Evolutionary conservation across 2,797 vertebrate genomes (phyloP).

Genomic region (Phyllotis vaccarum): DNA sequence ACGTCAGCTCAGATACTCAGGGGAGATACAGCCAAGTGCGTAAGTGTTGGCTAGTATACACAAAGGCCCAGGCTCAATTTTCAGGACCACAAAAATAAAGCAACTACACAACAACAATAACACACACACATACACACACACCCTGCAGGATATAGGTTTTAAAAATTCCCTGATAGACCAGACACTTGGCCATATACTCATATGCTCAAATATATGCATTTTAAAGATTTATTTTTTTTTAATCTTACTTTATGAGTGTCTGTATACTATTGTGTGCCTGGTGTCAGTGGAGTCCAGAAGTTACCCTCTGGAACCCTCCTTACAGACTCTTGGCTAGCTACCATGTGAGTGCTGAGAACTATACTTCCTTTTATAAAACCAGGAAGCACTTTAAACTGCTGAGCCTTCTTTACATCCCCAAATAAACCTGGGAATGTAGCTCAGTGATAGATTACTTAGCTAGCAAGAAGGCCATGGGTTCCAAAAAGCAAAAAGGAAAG

Average conservation of each 20-base stretch:
- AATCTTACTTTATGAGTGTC: background rate
- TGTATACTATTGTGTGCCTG: background rate
- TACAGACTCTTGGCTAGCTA: background rate
- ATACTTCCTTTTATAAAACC: background rate
- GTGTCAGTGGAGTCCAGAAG: background rate
- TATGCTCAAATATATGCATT: background rate
- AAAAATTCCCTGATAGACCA: background rate
- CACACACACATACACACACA: background rate
- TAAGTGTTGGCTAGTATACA: background rate
- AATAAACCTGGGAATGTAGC: background rate
- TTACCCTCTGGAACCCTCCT: background rate
- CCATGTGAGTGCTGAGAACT: background rate
- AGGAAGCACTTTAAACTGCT: background rate
- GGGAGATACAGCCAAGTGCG: background rate
- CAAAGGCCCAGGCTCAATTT: background rate
- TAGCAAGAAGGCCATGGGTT: background rate
- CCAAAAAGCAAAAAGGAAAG: background rate
- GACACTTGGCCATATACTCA: background rate
- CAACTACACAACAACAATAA: background rate
- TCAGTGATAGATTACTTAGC: background rate
- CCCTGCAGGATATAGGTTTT: background rate
- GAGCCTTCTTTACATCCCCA: background rate
- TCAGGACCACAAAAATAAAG: background rate
- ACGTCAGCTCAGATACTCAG: background rate
- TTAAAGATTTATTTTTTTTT: slow-evolving; percentile 8